These are phyloP conservation scores for Cuculus canorus DNA, from an alignment of 2,797 vertebrate genomes.

Conservation along the genomic window DNA sequence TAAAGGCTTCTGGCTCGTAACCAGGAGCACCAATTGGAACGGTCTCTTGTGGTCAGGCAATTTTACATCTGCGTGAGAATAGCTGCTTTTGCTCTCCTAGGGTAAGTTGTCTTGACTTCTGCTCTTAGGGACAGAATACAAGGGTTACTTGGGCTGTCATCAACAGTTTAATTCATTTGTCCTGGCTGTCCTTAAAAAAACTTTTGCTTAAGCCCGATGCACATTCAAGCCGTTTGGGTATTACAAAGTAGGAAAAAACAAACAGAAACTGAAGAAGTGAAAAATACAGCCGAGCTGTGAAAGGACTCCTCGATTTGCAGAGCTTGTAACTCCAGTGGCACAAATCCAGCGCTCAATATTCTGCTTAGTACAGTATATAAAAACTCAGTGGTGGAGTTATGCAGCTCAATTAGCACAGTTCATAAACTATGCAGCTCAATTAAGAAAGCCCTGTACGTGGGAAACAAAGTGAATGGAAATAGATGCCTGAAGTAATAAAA, in stretches of 20 bases:
- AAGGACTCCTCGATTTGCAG: background rate
- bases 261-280: fast-evolving
- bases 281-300: background rate
- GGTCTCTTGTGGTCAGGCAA: background rate
- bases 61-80: background rate
- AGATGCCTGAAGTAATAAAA: conserved; percentile 58
- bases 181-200: background rate
- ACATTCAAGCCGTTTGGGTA: background rate
- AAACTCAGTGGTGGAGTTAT: background rate
- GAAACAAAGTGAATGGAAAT: conserved; percentile 11
- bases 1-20: background rate
- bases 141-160: background rate
- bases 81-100: background rate
- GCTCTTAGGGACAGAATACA: background rate
- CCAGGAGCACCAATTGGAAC: background rate
- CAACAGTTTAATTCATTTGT: background rate
- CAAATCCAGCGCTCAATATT: background rate
- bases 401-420: conserved; percentile 54
- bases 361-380: background rate
- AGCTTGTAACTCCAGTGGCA: background rate
- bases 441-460: conserved; percentile 9
- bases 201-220: background rate
- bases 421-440: conserved; percentile 59
- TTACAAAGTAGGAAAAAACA: background rate
- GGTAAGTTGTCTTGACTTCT: background rate